Conservation (phyloP, 2,888 invertebrate species). For the Elegia similella region DNA sequence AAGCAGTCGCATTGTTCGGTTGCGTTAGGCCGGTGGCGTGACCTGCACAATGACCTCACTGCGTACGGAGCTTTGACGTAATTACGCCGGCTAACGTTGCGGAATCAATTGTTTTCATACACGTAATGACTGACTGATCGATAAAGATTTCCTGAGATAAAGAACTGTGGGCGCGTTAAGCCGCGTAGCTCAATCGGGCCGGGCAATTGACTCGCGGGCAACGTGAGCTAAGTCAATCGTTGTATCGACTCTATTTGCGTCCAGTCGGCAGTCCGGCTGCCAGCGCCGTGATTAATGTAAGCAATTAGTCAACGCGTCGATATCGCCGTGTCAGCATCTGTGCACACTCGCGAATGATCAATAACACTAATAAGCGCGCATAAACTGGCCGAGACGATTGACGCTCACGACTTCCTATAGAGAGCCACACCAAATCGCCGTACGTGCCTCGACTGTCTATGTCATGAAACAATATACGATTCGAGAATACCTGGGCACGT, state of each 20-base stretch:
- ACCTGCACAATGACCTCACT: conserved; percentile 53
- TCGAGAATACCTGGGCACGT: conserved; percentile 29
- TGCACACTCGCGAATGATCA: conserved; percentile 39
- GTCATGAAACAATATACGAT: conserved; percentile 44
- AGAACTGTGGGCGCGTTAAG: conserved; percentile 10
- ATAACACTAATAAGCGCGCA: conserved; percentile 37
- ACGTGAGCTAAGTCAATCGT: conserved; percentile 69
- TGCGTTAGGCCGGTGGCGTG: conserved; percentile 39
- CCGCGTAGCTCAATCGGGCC: conserved; percentile 19
- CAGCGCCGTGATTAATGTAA: conserved; percentile 63
- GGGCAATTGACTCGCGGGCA: conserved; percentile 46
- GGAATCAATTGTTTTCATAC: conserved; percentile 40
- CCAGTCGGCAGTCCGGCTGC: conserved; percentile 42
- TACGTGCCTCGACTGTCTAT: conserved; percentile 46
- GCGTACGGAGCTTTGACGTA: conserved; percentile 44
- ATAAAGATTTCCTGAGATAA: conserved; percentile 27
- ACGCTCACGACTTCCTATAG: conserved; percentile 27
- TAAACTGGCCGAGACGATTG: conserved; percentile 27
- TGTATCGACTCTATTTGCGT: conserved; percentile 67
- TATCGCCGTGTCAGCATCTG: conserved; percentile 61
- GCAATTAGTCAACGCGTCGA: conserved; percentile 70
- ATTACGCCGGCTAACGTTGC: conserved; percentile 39
- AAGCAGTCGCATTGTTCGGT: conserved; percentile 29
- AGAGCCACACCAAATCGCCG: conserved; percentile 35
- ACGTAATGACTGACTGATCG: conserved; percentile 38